These are phyloP conservation scores for Apodemia duryi DNA, from an alignment of 2,888 invertebrate genomes.

Conservation along the genomic window DNA sequence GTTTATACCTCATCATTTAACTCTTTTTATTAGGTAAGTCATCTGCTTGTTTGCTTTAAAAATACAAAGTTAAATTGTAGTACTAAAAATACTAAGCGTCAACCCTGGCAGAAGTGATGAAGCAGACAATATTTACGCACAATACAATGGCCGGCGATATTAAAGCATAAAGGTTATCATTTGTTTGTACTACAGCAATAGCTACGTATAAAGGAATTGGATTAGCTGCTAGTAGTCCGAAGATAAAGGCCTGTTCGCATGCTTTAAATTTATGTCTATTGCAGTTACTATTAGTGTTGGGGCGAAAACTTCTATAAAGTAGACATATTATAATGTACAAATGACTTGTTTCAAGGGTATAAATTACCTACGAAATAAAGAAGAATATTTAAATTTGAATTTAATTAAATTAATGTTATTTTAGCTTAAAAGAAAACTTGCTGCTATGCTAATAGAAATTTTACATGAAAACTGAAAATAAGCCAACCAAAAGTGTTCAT, in stretches of 20 bases:
- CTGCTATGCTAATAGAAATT: no score
- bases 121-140: constrained; percentile 13
- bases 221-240: constrained; percentile 12
- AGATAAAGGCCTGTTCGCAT: constrained; percentile 9
- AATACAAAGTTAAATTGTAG: no score
- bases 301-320: background rate
- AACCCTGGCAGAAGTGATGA: constrained; percentile 4
- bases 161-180: constrained; percentile 8
- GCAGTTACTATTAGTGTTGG: background rate
- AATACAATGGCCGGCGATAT: constrained; percentile 2
- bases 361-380: no score
- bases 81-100: background rate
- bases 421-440: no score
- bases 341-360: no score
- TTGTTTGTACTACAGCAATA: constrained; percentile 8
- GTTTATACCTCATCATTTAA: no score
- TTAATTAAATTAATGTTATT: no score
- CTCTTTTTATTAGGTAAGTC: no score
- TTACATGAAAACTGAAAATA: no score
- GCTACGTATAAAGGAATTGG: constrained; percentile 12
- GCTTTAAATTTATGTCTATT: constrained; percentile 9
- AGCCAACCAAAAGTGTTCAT: no score
- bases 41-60: no score
- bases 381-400: no score
- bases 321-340: background rate